These are phyloP conservation scores for Atrichornis clamosus DNA, from an alignment of 2,113 vertebrate genomes.

Conservation along the genomic window DNA sequence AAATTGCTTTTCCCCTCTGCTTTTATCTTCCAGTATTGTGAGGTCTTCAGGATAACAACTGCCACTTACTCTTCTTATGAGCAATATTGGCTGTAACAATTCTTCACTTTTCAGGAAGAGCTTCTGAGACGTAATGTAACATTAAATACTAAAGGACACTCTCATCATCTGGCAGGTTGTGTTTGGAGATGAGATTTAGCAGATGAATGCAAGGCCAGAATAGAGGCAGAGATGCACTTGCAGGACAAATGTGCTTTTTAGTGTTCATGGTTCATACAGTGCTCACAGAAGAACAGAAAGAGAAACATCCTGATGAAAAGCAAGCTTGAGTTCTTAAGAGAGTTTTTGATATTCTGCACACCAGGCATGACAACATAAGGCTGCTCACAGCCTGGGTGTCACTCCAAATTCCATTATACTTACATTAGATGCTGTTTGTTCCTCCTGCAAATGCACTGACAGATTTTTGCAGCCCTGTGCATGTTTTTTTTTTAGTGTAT, in stretches of 20 bases:
- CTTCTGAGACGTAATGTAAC: neutral
- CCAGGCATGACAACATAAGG: slow-evolving; percentile 66
- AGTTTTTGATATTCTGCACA: slow-evolving; percentile 57
- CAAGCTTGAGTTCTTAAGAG: slow-evolving; percentile 17
- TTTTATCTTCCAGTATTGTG: neutral
- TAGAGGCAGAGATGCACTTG: neutral
- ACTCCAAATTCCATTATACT: slow-evolving; percentile 70
- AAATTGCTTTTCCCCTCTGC: neutral
- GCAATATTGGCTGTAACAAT: neutral
- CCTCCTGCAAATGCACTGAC: slow-evolving; percentile 58
- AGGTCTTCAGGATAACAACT: neutral
- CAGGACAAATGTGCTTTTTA: neutral
- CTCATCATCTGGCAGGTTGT: neutral
- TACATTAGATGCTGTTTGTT: slow-evolving; percentile 69
- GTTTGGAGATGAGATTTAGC: neutral
- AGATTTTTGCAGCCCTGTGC: slow-evolving; percentile 54
- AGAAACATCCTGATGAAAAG: slow-evolving; percentile 43
- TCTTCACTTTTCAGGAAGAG: neutral
- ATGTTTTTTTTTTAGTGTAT: slow-evolving; percentile 21
- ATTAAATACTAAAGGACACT: neutral
- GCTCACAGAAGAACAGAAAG: neutral
- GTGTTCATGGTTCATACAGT: neutral
- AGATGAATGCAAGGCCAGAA: neutral
- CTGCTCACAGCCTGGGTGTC: slow-evolving; percentile 63
- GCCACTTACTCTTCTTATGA: neutral